Conservation (phyloP, 1,140 invertebrate genomes). For the Lasioglossum baleicum region DNA sequence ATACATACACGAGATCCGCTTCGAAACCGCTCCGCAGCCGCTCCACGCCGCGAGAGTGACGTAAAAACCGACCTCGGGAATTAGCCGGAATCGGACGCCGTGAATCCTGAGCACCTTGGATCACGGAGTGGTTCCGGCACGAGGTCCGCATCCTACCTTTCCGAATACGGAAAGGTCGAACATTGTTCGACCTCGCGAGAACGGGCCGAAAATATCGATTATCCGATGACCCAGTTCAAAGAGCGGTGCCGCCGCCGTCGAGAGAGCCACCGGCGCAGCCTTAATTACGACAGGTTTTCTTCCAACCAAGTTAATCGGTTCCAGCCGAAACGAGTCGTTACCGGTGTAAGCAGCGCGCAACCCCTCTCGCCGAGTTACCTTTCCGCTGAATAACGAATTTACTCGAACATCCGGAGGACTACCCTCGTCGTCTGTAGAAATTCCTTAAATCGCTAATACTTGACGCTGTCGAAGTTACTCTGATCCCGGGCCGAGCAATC, state of each 20-base stretch:
- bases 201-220: conserved; percentile 58
- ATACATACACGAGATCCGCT: too few relatives aligned
- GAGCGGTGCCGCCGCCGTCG: conserved; percentile 27
- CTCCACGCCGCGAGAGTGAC: not conserved
- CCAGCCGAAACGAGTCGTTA: conserved; percentile 30
- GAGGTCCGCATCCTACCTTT: not conserved
- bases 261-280: conserved; percentile 29
- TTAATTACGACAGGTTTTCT: conserved; percentile 55
- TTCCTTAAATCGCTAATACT: too few relatives aligned
- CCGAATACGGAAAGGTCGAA: conserved; percentile 48
- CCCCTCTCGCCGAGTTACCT: too few relatives aligned
- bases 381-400: too few relatives aligned
- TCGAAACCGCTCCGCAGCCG: too few relatives aligned
- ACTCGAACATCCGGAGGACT: too few relatives aligned
- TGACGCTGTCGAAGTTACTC: too few relatives aligned
- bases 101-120: conserved; percentile 6
- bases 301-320: conserved; percentile 13
- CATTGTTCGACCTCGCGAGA: conserved; percentile 28
- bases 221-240: conserved; percentile 53
- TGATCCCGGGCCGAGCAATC: too few relatives aligned
- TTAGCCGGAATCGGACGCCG: conserved; percentile 16
- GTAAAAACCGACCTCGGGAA: conserved; percentile 33
- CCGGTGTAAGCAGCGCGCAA: not conserved
- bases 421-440: too few relatives aligned
- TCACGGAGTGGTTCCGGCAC: conserved; percentile 35